Evolutionary conservation across 2,888 invertebrate species (phyloP).

Genomic region (Agonum fuliginosum): DNA sequence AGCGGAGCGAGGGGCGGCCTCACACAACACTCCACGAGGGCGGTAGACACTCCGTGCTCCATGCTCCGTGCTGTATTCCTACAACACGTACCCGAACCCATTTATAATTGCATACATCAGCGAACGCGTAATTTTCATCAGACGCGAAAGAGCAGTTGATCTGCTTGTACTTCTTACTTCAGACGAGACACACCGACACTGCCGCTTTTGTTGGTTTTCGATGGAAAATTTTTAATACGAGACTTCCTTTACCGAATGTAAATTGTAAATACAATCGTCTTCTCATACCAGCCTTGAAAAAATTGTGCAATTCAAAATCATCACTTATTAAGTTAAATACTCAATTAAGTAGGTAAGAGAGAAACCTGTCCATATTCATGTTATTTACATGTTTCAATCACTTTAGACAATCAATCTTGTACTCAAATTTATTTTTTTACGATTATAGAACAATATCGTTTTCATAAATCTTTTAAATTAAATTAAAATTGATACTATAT

Average conservation of each 20-base stretch:
- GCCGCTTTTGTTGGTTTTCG: conserved; percentile 2
- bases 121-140: conserved; percentile 41
- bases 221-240: conserved; percentile 29
- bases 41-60: conserved; percentile 19
- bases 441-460: no score
- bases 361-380: conserved; percentile 18
- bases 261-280: neutral
- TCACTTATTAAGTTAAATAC: conserved; percentile 27
- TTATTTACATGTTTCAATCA: conserved; percentile 5
- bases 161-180: neutral
- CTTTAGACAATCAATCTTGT: no score
- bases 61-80: conserved; percentile 5
- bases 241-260: conserved; percentile 27
- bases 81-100: conserved; percentile 37
- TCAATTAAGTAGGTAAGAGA: conserved; percentile 4
- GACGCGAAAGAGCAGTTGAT: conserved; percentile 38
- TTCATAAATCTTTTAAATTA: no score
- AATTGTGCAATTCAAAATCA: conserved; percentile 19
- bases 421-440: no score
- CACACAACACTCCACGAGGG: conserved; percentile 72
- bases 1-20: conserved; percentile 72
- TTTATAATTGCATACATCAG: conserved; percentile 47
- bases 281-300: conserved; percentile 8
- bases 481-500: neutral
- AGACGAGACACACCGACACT: neutral